Evolutionary conservation across 2,888 invertebrate genomes (phyloP).

Genomic region (Eurytoma californica): DNA sequence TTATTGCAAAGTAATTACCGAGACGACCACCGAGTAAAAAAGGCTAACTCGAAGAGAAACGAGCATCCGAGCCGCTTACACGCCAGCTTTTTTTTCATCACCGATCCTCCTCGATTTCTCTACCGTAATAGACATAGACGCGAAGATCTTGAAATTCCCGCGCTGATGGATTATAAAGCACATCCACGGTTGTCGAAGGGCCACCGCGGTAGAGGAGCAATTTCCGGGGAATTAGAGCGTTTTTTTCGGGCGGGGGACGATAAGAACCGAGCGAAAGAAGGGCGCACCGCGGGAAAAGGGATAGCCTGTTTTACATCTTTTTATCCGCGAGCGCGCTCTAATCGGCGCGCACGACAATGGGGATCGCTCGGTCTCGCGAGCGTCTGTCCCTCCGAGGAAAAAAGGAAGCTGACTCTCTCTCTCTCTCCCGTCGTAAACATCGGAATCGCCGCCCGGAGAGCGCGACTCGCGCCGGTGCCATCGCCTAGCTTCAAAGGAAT

Average conservation of each 20-base stretch:
- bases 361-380: not conserved
- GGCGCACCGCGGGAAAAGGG: not conserved
- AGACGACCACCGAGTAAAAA: conserved; percentile 10
- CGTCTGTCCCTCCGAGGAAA: not conserved
- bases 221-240: conserved; percentile 54
- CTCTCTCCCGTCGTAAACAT: conserved; percentile 61
- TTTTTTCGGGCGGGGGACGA: conserved; percentile 43
- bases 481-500: conserved; percentile 28
- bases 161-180: not conserved
- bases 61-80: not conserved
- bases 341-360: conserved; percentile 53
- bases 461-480: not conserved
- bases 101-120: not conserved
- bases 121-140: not conserved
- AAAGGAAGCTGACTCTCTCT: conserved; percentile 16
- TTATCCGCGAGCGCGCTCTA: conserved; percentile 43
- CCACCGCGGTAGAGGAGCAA: conserved; percentile 25
- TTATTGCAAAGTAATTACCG: conserved; percentile 49
- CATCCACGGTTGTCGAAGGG: not conserved
- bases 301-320: conserved; percentile 38
- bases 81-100: conserved; percentile 13
- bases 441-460: conserved; percentile 59
- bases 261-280: conserved; percentile 6
- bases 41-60: not conserved
- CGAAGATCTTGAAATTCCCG: conserved; percentile 41